Percentiles rank a stretch among this genome's conserved stretches.
Conservation (phyloP, 2,888 invertebrate species). For the Helicoverpa assulta region DNA sequence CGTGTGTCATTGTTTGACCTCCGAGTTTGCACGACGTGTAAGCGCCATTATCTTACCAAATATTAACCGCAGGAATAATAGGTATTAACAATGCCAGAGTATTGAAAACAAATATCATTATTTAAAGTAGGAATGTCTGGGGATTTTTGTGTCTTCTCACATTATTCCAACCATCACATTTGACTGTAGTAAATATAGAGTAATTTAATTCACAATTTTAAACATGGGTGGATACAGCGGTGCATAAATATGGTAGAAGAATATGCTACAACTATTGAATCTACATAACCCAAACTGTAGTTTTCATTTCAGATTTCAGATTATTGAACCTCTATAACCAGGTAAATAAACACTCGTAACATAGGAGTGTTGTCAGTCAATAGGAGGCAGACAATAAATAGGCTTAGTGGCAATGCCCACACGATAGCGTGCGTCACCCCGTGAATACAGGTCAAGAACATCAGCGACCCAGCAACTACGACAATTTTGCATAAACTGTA, state of each 20-base stretch:
- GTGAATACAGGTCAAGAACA: constrained; percentile 52
- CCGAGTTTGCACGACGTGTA: constrained; percentile 4
- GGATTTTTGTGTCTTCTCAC: neutral
- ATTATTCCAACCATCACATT: neutral
- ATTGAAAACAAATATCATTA: neutral
- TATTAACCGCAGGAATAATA: constrained; percentile 23
- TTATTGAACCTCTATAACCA: neutral
- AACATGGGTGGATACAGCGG: too few species aligned
- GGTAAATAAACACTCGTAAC: neutral
- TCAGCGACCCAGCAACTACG: constrained; percentile 13
- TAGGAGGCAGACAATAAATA: constrained; percentile 48
- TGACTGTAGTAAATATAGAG: neutral
- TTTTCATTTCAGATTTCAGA: neutral
- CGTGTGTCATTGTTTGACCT: constrained; percentile 19
- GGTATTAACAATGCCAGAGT: neutral
- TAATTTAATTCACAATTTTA: too few species aligned
- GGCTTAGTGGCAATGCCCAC: constrained; percentile 38
- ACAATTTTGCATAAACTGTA: constrained; percentile 25
- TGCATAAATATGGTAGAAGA: too few species aligned
- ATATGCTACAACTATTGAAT: too few species aligned
- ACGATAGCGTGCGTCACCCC: constrained; percentile 31
- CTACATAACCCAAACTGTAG: neutral
- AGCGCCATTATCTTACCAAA: constrained; percentile 9
- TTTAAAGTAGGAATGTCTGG: neutral
- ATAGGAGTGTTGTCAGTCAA: constrained; percentile 7